These are phyloP conservation scores for Urocyon cinereoargenteus DNA, from an alignment of 2,797 vertebrate genomes.

Conservation along the genomic window DNA sequence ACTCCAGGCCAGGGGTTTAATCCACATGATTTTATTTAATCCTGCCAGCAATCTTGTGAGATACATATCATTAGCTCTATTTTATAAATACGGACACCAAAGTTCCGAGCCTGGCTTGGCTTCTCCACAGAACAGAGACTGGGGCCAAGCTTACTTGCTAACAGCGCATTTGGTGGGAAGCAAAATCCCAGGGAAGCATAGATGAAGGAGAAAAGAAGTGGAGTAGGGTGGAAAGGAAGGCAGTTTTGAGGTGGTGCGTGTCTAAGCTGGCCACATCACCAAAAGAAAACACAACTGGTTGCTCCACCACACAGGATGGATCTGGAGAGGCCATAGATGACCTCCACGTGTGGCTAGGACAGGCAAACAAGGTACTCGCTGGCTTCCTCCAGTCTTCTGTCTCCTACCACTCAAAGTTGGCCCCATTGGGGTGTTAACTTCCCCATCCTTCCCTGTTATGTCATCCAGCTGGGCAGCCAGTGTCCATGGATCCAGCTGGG, in stretches of 20 bases:
- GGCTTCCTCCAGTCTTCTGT: neutral
- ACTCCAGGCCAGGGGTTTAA: neutral
- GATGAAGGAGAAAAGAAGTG: neutral
- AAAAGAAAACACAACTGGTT: neutral
- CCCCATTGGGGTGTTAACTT: neutral
- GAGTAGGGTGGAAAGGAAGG: neutral
- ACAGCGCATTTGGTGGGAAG: rapidly evolving
- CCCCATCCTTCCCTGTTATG: neutral
- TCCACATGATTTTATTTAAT: neutral
- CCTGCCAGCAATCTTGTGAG: neutral
- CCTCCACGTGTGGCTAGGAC: neutral
- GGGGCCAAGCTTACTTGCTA: neutral
- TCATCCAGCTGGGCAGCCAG: neutral
- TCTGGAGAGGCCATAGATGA: neutral
- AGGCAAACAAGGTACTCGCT: neutral
- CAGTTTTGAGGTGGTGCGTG: too few relatives aligned
- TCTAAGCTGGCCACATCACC: neutral
- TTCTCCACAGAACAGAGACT: neutral
- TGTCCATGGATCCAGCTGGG: neutral
- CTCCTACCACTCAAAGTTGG: neutral
- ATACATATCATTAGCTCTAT: neutral
- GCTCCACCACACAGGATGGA: too few relatives aligned
- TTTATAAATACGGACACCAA: slow-evolving; percentile 40
- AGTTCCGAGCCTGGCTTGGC: neutral
- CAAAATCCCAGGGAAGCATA: neutral